phyloP scores from a whole-genome alignment of 2,888 invertebrate genomes.

The Argyra leucocephala region DNA sequence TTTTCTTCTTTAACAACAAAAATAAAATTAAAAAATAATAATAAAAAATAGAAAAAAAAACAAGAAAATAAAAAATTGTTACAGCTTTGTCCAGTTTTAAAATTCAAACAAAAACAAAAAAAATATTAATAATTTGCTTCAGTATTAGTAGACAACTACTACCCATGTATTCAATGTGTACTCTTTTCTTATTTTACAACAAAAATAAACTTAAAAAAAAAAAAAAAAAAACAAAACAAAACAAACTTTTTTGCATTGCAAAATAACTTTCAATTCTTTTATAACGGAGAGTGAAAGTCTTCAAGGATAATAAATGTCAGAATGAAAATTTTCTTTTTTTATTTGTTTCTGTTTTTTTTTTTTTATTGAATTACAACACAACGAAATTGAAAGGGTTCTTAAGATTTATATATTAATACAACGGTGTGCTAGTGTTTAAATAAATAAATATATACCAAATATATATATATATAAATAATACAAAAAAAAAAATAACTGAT shows the following conservation, averaged over 20 bases:
- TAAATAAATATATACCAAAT: background rate
- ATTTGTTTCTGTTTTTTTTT: background rate
- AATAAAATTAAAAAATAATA: no score
- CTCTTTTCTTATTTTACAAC: no score
- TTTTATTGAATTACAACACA: background rate
- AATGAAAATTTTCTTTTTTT: background rate
- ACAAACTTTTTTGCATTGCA: background rate
- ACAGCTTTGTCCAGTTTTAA: background rate
- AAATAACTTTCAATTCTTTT: background rate
- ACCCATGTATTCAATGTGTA: background rate
- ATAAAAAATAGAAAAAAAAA: background rate
- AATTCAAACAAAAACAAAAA: background rate
- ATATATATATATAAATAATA: background rate
- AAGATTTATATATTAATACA: background rate
- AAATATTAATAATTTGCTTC: background rate
- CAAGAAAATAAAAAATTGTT: background rate
- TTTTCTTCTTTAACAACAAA: no score
- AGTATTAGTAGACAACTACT: background rate
- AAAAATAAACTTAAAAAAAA: background rate
- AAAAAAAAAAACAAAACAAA: background rate
- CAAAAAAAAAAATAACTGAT: background rate
- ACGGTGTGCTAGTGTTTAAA: background rate
- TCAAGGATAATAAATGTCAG: slow-evolving; percentile 1
- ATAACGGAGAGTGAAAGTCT: background rate
- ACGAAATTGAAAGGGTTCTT: slow-evolving; percentile 4